A percentile compares a stretch with the other conserved stretches of the same genome.
Conservation (phyloP, 2,888 invertebrate genomes). For the Troides helena region DNA sequence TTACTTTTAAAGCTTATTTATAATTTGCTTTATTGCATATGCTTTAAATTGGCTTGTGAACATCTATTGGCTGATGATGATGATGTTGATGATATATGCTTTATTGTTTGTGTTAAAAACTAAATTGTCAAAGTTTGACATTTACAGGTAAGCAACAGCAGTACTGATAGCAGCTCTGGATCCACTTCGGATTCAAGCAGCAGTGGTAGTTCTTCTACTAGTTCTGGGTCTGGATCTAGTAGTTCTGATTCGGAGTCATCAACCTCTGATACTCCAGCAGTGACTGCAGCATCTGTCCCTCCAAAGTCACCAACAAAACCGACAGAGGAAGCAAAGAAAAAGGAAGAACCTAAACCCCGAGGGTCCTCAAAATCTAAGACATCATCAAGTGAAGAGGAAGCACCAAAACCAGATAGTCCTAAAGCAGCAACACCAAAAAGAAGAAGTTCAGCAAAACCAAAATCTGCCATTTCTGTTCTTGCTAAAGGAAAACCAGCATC, state of each 20-base stretch:
- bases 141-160: constrained; percentile 73
- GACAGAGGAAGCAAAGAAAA: constrained; percentile 60
- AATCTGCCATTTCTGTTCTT: constrained; percentile 82
- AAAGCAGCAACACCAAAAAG: constrained; percentile 66
- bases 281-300: constrained; percentile 40
- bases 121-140: background rate
- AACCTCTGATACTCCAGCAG: constrained; percentile 64
- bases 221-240: constrained; percentile 84
- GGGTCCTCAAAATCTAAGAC: constrained; percentile 66
- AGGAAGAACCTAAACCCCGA: constrained; percentile 59
- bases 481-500: constrained; percentile 74
- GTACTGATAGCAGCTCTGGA: constrained; percentile 83
- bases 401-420: constrained; percentile 63
- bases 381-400: constrained; percentile 83
- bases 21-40: too few species aligned
- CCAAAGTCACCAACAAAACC: constrained; percentile 65
- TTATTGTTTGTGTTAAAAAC: too few species aligned
- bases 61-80: too few species aligned
- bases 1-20: too few species aligned
- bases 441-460: constrained; percentile 81
- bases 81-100: too few species aligned
- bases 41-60: too few species aligned
- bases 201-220: constrained; percentile 85
- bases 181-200: constrained; percentile 85
- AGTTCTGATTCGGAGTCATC: constrained; percentile 87